Evolutionary conservation across 2,797 vertebrate genomes (phyloP), one percentile per base, ranked within the genome.

Genomic region (Galago senegalensis): DNA sequence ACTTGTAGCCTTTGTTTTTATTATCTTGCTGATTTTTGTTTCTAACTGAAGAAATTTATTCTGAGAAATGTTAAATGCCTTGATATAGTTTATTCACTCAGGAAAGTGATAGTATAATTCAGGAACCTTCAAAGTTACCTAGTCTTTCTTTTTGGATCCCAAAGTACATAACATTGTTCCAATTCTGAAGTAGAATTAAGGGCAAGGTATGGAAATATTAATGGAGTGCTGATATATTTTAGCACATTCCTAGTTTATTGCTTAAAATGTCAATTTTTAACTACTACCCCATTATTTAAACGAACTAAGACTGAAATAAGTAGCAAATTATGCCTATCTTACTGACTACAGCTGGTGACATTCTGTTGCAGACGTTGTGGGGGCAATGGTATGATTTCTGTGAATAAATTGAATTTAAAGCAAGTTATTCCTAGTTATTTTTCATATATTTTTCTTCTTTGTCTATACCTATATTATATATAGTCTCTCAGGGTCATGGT

Each of bases 381-480:
- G 93, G 92, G 94, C 77, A 97, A 61, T 87, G 79, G 25, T 43
- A 76, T 92, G 67, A 53, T 70, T 93, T 95, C 94, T 79, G 46
- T 91, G 70, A 97, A 97, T 95, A 94, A 72, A 81, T 43, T 92
- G 81, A 93, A 87, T 89, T 95, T 86, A 93, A 95, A 95, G 16
- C 60, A 92, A 65, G 87, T 84, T 77, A 43, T 93, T 93, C 18
- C 7, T 27, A 89, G 81, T 86, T 86, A 63, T 94, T 94, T 95
- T 92, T 91, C 76, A 61, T 87, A 23, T 87, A 56, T 72, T 93
- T 96, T 94, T 77, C 61, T 96, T 86, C 63, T 90, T 96, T 96
- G 37, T 93, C 49, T 72, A 34, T 7, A 70, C 20, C 20, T 92
- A 1, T 92, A 29, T 92, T 89, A 73, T 85, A 31, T 91, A 69